Conservation (phyloP, 2,888 invertebrate species). For the Chalcosyrphus nemorum region DNA sequence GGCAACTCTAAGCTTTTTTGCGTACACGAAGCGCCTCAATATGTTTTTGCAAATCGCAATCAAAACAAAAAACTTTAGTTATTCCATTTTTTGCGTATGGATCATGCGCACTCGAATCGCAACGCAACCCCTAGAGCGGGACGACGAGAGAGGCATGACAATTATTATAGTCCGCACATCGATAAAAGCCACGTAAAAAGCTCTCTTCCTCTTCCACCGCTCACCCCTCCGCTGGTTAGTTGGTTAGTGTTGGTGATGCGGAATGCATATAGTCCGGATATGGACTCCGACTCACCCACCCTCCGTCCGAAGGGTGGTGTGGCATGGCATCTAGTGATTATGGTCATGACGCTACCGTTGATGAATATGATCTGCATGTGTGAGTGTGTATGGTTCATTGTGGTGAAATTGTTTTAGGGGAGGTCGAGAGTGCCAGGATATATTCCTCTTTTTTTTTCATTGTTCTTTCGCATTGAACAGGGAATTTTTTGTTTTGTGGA, state of each 20-base stretch:
- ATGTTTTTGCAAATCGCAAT: conserved; percentile 60
- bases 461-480: conserved; percentile 6
- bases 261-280: conserved; percentile 62
- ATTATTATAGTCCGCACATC: conserved; percentile 20
- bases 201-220: conserved; percentile 36
- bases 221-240: background rate
- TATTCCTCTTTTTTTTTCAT: background rate
- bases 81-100: conserved; percentile 55
- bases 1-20: conserved; percentile 22
- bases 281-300: no score
- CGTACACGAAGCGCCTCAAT: conserved; percentile 37
- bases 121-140: conserved; percentile 18
- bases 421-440: conserved; percentile 26
- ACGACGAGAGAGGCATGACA: background rate
- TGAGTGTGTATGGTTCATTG: conserved; percentile 37
- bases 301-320: background rate
- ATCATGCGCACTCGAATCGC: conserved; percentile 55
- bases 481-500: conserved; percentile 11
- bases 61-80: conserved; percentile 71
- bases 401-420: conserved; percentile 37
- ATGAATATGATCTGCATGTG: conserved; percentile 11
- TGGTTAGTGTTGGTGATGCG: conserved; percentile 47
- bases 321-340: conserved; percentile 42
- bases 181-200: conserved; percentile 51
- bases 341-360: conserved; percentile 48